Evolutionary conservation across 2,113 vertebrate genomes (phyloP).

Genomic region (Datnioides undecimradiatus): DNA sequence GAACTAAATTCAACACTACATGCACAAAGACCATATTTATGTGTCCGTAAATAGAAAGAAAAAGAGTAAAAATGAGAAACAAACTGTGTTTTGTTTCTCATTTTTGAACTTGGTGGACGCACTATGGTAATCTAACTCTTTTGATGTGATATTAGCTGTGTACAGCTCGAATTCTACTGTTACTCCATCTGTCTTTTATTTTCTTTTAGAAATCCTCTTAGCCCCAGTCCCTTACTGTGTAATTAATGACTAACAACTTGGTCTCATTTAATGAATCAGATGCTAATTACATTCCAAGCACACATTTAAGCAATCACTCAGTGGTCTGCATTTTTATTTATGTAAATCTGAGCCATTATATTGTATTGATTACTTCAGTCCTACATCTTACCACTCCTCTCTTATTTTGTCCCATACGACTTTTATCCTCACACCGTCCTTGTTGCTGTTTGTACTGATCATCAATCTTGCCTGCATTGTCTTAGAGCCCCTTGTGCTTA

Average conservation of each 20-base stretch:
- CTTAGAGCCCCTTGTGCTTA: background rate
- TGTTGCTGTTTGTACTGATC: background rate
- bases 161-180: background rate
- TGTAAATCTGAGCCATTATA: background rate
- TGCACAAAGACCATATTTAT: background rate
- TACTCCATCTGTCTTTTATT: background rate
- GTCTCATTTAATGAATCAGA: background rate
- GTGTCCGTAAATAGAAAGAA: background rate
- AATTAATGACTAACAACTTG: background rate
- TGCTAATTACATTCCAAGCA: background rate
- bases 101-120: background rate
- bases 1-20: background rate
- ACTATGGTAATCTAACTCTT: background rate
- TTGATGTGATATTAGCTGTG: background rate
- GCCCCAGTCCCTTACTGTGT: background rate
- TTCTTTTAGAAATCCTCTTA: background rate
- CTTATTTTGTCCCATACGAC: background rate
- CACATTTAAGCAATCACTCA: background rate
- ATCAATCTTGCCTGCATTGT: background rate
- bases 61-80: background rate
- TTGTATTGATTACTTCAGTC: background rate
- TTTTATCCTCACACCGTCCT: background rate
- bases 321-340: background rate
- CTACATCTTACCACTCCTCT: background rate
- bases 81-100: too few relatives aligned